These are phyloP conservation scores for Melinaea menophilus DNA, from an alignment of 2,888 invertebrate genomes.

Conservation along the genomic window DNA sequence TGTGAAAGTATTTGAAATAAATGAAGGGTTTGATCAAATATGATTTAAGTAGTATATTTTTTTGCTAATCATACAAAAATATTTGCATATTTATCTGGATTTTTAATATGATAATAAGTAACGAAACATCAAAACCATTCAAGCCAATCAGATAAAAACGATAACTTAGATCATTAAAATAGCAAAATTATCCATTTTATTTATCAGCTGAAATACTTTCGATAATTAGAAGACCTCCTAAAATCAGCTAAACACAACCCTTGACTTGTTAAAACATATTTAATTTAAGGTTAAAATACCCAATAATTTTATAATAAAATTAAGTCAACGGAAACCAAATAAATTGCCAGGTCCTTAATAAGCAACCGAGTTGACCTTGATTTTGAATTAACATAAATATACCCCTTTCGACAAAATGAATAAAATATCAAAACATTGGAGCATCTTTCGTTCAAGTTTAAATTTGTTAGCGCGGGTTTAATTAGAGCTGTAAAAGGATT, in stretches of 20 bases:
- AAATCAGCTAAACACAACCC: constrained; percentile 15
- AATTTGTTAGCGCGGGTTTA: constrained; percentile 65
- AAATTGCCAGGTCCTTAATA: constrained; percentile 56
- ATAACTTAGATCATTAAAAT: too few species aligned
- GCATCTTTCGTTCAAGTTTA: constrained; percentile 72
- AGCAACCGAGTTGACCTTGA: constrained; percentile 57
- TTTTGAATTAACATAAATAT: constrained; percentile 65
- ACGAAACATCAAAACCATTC: too few species aligned
- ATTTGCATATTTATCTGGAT: too few species aligned
- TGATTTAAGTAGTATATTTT: too few species aligned
- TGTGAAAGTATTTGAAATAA: constrained; percentile 59
- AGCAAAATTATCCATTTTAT: too few species aligned
- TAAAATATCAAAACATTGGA: constrained; percentile 66
- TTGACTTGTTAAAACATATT: constrained; percentile 55
- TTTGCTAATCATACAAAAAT: too few species aligned
- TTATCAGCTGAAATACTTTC: too few species aligned
- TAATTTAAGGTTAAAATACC: constrained; percentile 55
- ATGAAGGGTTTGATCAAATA: too few species aligned
- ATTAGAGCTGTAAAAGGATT: constrained; percentile 57
- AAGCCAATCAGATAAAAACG: too few species aligned
- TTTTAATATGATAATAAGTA: too few species aligned
- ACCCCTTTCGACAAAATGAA: too few species aligned
- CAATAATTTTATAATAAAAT: constrained; percentile 69
- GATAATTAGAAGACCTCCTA: not conserved
- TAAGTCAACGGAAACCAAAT: constrained; percentile 54